These are phyloP conservation scores for Scaptodrosophila latifasciaeformis DNA, from an alignment of 2,888 invertebrate species.

Conservation along the genomic window DNA sequence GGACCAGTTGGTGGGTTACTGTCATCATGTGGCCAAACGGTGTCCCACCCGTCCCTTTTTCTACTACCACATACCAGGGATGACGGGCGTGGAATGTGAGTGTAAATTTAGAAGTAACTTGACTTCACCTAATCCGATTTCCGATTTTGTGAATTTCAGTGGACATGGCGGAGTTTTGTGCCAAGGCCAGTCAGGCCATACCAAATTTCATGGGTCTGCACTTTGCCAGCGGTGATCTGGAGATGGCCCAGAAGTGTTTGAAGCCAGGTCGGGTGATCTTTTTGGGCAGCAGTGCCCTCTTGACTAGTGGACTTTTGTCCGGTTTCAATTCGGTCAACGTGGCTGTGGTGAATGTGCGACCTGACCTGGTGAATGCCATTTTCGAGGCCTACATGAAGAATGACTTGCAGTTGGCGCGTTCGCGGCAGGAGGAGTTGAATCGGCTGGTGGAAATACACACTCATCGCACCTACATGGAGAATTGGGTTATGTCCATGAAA, in stretches of 20 bases:
- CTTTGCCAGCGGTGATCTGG: slow-evolving; percentile 84
- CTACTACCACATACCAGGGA: slow-evolving; percentile 88
- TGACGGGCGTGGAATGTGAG: slow-evolving; percentile 84
- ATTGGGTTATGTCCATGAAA: slow-evolving; percentile 35
- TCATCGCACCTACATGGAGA: slow-evolving; percentile 17
- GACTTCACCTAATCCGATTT: too few relatives aligned
- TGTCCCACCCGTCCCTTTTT: slow-evolving; percentile 86
- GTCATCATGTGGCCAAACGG: slow-evolving; percentile 80
- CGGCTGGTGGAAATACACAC: slow-evolving; percentile 34
- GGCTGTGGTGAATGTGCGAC: slow-evolving; percentile 82
- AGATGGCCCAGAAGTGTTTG: slow-evolving; percentile 80
- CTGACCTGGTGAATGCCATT: slow-evolving; percentile 78
- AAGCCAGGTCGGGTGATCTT: slow-evolving; percentile 78
- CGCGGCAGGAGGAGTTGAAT: slow-evolving; percentile 34
- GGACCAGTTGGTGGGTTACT: slow-evolving; percentile 80
- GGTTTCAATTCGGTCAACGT: slow-evolving; percentile 85
- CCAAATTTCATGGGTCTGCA: slow-evolving; percentile 89
- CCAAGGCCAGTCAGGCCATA: slow-evolving; percentile 79
- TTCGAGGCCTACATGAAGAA: slow-evolving; percentile 75
- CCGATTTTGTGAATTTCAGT: too few relatives aligned
- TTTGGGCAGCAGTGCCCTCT: slow-evolving; percentile 80
- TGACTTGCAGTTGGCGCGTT: slow-evolving; percentile 22
- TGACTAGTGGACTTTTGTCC: slow-evolving; percentile 80
- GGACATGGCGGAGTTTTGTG: slow-evolving; percentile 82
- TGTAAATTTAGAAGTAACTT: slow-evolving; percentile 44